Evolutionary conservation across 1,140 invertebrate genomes (phyloP).

Genomic region (Carcinoscorpius rotundicauda): DNA sequence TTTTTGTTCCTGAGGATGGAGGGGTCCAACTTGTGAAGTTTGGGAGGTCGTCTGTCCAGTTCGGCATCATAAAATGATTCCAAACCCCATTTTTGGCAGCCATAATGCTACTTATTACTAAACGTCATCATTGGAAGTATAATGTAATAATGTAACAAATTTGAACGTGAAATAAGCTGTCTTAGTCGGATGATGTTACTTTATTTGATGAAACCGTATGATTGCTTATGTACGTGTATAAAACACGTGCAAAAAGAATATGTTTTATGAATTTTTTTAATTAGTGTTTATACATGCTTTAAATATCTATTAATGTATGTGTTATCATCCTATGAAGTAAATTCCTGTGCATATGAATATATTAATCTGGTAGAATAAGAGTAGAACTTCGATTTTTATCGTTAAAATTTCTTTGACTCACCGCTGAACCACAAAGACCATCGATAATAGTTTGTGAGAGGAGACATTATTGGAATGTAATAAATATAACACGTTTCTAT

Average conservation of each 20-base stretch:
- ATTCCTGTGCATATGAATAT: no score
- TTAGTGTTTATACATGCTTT: no score
- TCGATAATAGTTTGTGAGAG: no score
- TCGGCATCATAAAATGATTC: constrained; percentile 20
- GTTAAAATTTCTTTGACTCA: no score
- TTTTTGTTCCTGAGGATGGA: constrained; percentile 24
- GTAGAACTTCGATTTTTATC: no score
- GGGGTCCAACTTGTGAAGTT: constrained; percentile 25
- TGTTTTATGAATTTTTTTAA: not conserved
- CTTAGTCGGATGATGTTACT: no score
- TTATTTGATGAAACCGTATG: not conserved
- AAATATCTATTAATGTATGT: no score
- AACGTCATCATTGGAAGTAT: not conserved
- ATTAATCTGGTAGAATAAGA: no score
- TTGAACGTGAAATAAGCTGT: not conserved
- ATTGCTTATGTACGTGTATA: not conserved
- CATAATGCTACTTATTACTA: not conserved
- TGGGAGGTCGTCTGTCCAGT: constrained; percentile 16
- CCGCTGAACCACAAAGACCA: no score
- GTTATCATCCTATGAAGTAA: no score
- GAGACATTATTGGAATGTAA: no score
- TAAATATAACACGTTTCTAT: no score
- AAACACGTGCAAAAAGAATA: not conserved
- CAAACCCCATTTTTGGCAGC: constrained; percentile 23
- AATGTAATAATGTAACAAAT: not conserved